phyloP scores from a whole-genome alignment of 1,140 invertebrate genomes.

The Danaus plexippus region DNA sequence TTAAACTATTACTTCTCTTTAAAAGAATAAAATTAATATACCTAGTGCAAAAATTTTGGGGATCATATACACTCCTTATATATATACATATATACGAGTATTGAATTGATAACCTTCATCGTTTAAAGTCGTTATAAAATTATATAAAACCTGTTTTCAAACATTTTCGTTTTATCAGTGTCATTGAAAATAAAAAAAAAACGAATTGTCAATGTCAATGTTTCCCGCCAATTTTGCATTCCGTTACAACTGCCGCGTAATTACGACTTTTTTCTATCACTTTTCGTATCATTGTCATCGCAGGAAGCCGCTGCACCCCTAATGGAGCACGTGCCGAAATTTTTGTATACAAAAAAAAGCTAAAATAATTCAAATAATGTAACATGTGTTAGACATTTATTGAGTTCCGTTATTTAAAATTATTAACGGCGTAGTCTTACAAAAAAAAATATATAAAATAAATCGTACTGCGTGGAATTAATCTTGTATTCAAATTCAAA shows the following conservation, averaged over 20 bases:
- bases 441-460: slow-evolving; percentile 6
- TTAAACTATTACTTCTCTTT: no score
- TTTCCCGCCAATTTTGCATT: slow-evolving; percentile 32
- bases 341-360: slow-evolving; percentile 26
- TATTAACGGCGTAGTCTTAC: not conserved
- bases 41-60: no score
- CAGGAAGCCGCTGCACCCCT: slow-evolving; percentile 52
- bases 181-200: slow-evolving; percentile 10
- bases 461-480: slow-evolving; percentile 2
- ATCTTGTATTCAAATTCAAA: slow-evolving; percentile 5
- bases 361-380: slow-evolving; percentile 3
- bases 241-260: slow-evolving; percentile 32
- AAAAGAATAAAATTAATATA: no score
- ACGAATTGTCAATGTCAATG: slow-evolving; percentile 16
- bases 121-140: no score
- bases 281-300: slow-evolving; percentile 54
- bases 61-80: no score
- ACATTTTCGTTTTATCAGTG: no score
- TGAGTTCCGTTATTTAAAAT: slow-evolving; percentile 6
- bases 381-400: slow-evolving; percentile 18
- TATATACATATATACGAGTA: no score
- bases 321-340: slow-evolving; percentile 29
- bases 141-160: no score
- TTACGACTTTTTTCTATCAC: slow-evolving; percentile 36
- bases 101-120: no score